These are phyloP conservation scores for Micromys minutus DNA, from an alignment of 2,113 vertebrate genomes.

Conservation along the genomic window DNA sequence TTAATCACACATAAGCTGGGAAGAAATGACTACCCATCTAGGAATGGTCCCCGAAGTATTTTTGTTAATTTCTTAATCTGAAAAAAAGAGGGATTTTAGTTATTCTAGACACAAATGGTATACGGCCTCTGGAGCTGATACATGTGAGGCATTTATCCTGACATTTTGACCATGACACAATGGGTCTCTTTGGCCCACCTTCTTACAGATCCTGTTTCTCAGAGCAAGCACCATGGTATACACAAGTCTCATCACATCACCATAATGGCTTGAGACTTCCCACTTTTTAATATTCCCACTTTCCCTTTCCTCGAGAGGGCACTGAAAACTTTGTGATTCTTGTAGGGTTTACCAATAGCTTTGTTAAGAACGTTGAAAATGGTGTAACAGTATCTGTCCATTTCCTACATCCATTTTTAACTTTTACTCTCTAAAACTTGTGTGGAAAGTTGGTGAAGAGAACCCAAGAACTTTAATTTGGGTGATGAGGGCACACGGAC, in stretches of 20 bases:
- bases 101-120: background rate
- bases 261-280: background rate
- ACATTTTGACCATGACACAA: background rate
- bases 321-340: background rate
- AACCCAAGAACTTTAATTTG: background rate
- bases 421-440: constrained; percentile 7
- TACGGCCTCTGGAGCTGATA: background rate
- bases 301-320: background rate
- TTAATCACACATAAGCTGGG: background rate
- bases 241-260: no score
- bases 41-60: background rate
- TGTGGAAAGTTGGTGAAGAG: background rate
- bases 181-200: background rate
- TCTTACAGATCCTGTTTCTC: background rate
- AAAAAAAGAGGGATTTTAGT: background rate
- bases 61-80: background rate
- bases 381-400: background rate
- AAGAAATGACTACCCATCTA: background rate
- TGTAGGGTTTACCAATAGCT: background rate
- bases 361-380: background rate
- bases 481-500: background rate
- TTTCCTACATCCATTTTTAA: constrained; percentile 3
- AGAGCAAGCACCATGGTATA: background rate
- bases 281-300: background rate
- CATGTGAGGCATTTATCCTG: background rate